Percentiles rank a stretch among this genome's conserved stretches.
phyloP scores from a whole-genome alignment of 1,140 invertebrate species.

The Lysiphlebus fabarum region DNA sequence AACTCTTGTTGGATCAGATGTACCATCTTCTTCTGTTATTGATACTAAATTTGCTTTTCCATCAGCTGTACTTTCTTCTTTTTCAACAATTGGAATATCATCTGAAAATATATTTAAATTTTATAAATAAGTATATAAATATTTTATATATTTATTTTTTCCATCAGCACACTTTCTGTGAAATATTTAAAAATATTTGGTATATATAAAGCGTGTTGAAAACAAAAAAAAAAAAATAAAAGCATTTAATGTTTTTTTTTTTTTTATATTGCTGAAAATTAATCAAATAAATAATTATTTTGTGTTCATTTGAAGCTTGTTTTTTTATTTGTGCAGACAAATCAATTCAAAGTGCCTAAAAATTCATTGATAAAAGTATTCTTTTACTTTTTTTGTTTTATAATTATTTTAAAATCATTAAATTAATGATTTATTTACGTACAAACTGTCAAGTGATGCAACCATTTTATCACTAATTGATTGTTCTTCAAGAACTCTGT shows the following conservation, averaged over 20 bases:
- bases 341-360: too few relatives aligned
- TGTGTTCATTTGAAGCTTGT: too few relatives aligned
- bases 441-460: conserved; percentile 32
- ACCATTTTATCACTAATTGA: conserved; percentile 43
- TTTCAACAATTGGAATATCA: conserved; percentile 50
- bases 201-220: conserved; percentile 19
- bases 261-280: too few relatives aligned
- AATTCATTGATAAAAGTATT: conserved; percentile 3
- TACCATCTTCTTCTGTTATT: conserved; percentile 46
- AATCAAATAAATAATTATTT: too few relatives aligned
- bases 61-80: conserved; percentile 41
- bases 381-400: conserved; percentile 28
- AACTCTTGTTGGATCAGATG: conserved; percentile 33
- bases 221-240: too few relatives aligned
- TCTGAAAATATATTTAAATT: conserved; percentile 34
- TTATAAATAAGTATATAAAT: not conserved
- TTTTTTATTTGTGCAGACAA: too few relatives aligned
- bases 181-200: not conserved
- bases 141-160: not conserved
- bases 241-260: too few relatives aligned
- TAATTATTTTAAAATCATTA: conserved; percentile 9
- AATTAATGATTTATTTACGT: conserved; percentile 24
- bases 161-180: not conserved
- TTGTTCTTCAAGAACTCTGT: conserved; percentile 51
- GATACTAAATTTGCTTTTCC: conserved; percentile 46